Evolutionary conservation across 2,888 invertebrate genomes (phyloP).

Genomic region (Synergus gifuensis): DNA sequence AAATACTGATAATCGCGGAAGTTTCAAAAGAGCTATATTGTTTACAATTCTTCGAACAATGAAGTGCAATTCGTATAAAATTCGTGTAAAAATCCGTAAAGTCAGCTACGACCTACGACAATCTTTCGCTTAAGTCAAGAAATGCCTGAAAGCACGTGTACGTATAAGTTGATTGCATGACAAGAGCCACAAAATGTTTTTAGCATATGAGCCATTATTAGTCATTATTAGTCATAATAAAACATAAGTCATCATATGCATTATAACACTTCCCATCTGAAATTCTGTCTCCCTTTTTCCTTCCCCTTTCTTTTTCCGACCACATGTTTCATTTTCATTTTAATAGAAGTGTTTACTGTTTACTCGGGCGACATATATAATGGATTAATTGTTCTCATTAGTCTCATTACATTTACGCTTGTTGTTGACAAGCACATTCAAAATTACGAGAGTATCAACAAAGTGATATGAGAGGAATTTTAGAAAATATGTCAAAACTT

Average conservation of each 20-base stretch:
- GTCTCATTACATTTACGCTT: neutral
- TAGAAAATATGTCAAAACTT: neutral
- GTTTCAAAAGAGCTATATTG: neutral
- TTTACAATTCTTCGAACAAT: neutral
- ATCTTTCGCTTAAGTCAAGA: neutral
- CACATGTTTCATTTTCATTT: neutral
- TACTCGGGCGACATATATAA: neutral
- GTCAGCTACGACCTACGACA: too few relatives aligned
- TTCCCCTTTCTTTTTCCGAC: neutral
- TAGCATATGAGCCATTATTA: neutral
- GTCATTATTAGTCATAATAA: too few relatives aligned
- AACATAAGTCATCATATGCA: neutral
- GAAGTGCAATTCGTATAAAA: too few relatives aligned
- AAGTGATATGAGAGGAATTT: neutral
- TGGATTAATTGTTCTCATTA: conserved; percentile 22
- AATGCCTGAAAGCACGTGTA: neutral
- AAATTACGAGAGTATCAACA: neutral
- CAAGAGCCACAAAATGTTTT: neutral
- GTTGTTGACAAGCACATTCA: neutral
- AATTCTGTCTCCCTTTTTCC: neutral
- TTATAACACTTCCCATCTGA: neutral
- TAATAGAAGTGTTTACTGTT: conserved; percentile 24
- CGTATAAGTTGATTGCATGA: neutral
- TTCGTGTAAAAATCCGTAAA: too few relatives aligned
- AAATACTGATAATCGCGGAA: neutral